A percentile compares a stretch with the other conserved stretches of the same genome.
Conservation (phyloP, 2,888 invertebrate species). For the Drosophila sordidula region DNA sequence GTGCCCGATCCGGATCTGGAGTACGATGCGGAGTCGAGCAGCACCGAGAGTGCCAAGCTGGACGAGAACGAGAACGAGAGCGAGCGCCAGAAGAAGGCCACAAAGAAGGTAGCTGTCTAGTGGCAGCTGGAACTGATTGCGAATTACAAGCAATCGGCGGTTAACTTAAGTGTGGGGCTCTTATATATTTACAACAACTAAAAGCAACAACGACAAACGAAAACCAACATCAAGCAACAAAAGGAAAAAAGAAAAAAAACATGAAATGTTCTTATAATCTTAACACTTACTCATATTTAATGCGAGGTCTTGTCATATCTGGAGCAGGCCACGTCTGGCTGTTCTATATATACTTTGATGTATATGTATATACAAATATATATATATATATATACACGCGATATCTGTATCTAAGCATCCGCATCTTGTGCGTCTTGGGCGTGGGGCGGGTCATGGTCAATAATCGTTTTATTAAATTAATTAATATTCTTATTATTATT, state of each 20-base stretch:
- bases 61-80: conserved; percentile 82
- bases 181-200: conserved; percentile 30
- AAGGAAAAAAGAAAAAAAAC: conserved; percentile 7
- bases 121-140: conserved; percentile 1
- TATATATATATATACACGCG: conserved; percentile 20
- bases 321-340: conserved; percentile 58
- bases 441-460: conserved; percentile 58
- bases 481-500: conserved; percentile 49
- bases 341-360: conserved; percentile 46
- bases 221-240: conserved; percentile 3
- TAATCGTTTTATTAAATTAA: conserved; percentile 49
- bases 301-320: conserved; percentile 62
- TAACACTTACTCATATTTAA: conserved; percentile 59
- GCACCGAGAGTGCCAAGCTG: conserved; percentile 82
- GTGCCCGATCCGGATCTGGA: conserved; percentile 82
- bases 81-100: conserved; percentile 68
- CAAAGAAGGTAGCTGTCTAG: conserved; percentile 56
- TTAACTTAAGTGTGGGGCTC: conserved; percentile 43
- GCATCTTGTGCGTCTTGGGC: conserved; percentile 57
- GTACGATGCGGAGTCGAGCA: conserved; percentile 82
- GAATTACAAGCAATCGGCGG: conserved; percentile 18
- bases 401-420: conserved; percentile 43
- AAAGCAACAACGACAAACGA: conserved; percentile 13
- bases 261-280: conserved; percentile 38
- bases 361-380: conserved; percentile 22